Percentiles rank a stretch among this genome's conserved stretches.
These are phyloP conservation scores for Apamea monoglypha DNA, from an alignment of 2,888 invertebrate genomes.

Conservation along the genomic window DNA sequence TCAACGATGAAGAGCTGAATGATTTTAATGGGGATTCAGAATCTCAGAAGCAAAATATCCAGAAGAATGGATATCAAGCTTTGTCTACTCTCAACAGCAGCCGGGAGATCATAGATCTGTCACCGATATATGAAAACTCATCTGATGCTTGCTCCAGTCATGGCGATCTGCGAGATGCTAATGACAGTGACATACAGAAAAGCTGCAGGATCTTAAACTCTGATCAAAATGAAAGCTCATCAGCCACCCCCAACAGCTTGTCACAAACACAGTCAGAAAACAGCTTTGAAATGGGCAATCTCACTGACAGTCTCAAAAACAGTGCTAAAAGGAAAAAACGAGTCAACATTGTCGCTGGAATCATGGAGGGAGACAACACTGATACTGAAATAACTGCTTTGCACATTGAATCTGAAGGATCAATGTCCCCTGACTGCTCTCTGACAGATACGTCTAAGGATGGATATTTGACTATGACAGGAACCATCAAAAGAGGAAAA, in stretches of 20 bases:
- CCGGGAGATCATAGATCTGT: constrained; percentile 86
- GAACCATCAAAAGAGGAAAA: constrained; percentile 93
- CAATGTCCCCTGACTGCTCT: constrained; percentile 90
- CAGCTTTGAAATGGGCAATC: constrained; percentile 86
- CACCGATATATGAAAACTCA: constrained; percentile 89
- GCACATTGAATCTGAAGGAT: constrained; percentile 86
- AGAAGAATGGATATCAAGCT: constrained; percentile 86
- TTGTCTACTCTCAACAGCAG: constrained; percentile 80
- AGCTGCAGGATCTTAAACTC: constrained; percentile 81
- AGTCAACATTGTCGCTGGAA: constrained; percentile 91
- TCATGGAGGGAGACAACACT: constrained; percentile 82
- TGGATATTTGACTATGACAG: constrained; percentile 92
- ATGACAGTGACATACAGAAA: constrained; percentile 82
- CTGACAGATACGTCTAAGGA: constrained; percentile 89
- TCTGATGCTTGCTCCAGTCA: constrained; percentile 89
- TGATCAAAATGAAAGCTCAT: constrained; percentile 83
- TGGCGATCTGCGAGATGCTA: constrained; percentile 83
- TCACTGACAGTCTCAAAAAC: constrained; percentile 86
- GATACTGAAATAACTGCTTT: constrained; percentile 85
- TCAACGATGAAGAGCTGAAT: constrained; percentile 88
- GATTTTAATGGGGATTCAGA: constrained; percentile 72
- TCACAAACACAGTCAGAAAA: constrained; percentile 89
- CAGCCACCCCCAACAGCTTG: constrained; percentile 85
- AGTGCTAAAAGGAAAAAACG: constrained; percentile 90
- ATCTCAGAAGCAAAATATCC: constrained; percentile 71